Evolutionary conservation across 1,140 invertebrate species (phyloP), one percentile per base, ranked within the genome.

Genomic region (Drosophila asahinai): DNA sequence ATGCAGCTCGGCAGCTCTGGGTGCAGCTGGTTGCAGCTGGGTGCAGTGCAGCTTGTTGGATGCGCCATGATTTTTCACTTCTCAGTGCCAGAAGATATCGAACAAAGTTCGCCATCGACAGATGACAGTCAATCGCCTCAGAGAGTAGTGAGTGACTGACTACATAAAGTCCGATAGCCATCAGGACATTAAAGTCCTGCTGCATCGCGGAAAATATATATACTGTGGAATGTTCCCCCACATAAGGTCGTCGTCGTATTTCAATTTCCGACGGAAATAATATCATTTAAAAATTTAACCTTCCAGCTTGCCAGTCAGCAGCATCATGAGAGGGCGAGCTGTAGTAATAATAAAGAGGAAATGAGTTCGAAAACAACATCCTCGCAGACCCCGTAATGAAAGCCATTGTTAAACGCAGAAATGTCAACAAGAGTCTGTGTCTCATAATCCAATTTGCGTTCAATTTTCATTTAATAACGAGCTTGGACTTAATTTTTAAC

Each of bases 11-110:
- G 60, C 40, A 58, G 51, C 57, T 55, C 43, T 60, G 52, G 71
- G 33, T 75, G 59, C 73, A 65, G 54, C 59, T 57, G 45, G 67
- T 19, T 71, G 63, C 51, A 40, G 54, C 59, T 57, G 45, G 67
- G 25, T 71, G 63, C 51, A 40, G 15, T 51, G 17, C n/a, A 36
- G 11, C n/a, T 11, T 12, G 33, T 11, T 47, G 48, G 30, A 15
- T 45, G 48, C 47, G n/a, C 51, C 61, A 84, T 90, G 86, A 90
- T 86, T 90, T 80, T 90, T 84, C 86, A 90, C 83, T 82, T 77
- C 77, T 51, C 68, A 74, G 67, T 65, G 59, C 74, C 59, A 77
- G 59, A 54, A 77, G 64, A 54, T 45, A 63, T 79, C 30, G 82
- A 42, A 80, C 67, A 73, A 86, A 77, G 74, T 77, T 76, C 45